Evolutionary conservation across 2,888 invertebrate species (phyloP).

Genomic region (Trichacis sp.): DNA sequence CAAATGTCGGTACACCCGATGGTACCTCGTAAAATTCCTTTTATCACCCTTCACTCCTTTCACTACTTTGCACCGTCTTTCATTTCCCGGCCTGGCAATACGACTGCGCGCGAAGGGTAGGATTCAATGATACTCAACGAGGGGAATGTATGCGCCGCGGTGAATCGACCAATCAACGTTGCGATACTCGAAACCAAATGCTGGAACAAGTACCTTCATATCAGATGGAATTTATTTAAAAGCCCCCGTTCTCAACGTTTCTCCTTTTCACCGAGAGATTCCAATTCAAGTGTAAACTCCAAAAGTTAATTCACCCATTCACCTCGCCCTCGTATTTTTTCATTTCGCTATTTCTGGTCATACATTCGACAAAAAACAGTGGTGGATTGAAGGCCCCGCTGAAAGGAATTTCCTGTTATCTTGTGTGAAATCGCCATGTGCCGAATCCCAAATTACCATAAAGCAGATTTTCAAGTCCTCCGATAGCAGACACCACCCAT

Average conservation of each 20-base stretch:
- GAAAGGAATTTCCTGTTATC: conserved; percentile 3
- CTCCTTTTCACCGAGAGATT: neutral
- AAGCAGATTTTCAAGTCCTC: neutral
- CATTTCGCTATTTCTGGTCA: too few species aligned
- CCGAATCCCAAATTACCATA: conserved; percentile 2
- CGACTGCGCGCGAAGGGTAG: conserved; percentile 35
- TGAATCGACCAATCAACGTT: conserved; percentile 42
- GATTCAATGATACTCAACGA: conserved; percentile 21
- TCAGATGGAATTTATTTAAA: conserved; percentile 19
- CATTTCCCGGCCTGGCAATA: conserved; percentile 33
- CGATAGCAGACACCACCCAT: neutral
- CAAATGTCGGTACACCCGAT: conserved; percentile 40
- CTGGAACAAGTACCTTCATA: conserved; percentile 23
- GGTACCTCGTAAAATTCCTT: conserved; percentile 39
- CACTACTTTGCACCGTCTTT: conserved; percentile 33
- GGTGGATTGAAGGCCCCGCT: neutral
- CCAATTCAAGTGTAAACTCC: neutral
- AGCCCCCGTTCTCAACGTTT: neutral
- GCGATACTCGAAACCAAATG: conserved; percentile 20
- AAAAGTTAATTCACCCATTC: neutral
- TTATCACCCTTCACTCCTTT: conserved; percentile 35
- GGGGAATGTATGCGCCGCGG: conserved; percentile 28
- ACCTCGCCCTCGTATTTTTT: too few species aligned
- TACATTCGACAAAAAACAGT: too few species aligned
- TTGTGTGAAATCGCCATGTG: conserved; percentile 2